Percentiles rank a stretch among this genome's conserved stretches.
These are phyloP conservation scores for Rhea pennata DNA, from an alignment of 2,113 vertebrate species.

Conservation along the genomic window DNA sequence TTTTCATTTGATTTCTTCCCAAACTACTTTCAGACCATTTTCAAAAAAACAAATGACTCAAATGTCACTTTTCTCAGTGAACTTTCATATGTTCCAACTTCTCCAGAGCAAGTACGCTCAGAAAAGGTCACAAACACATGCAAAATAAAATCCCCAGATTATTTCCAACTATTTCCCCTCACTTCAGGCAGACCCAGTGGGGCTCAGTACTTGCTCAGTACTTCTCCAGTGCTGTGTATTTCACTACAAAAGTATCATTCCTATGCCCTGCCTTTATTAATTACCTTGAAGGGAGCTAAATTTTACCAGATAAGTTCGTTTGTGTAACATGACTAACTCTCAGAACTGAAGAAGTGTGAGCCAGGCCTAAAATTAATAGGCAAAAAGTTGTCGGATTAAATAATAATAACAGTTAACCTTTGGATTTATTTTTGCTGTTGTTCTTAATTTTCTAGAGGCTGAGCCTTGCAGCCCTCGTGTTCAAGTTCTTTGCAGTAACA, in stretches of 20 bases:
- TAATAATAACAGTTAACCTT: not conserved
- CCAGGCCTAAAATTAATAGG: not conserved
- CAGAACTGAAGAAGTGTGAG: not conserved
- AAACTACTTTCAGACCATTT: slow-evolving; percentile 7
- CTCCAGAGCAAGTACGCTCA: not conserved
- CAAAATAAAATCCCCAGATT: not conserved
- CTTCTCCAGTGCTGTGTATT: not conserved
- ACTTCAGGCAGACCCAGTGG: not conserved
- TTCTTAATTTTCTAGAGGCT: not conserved
- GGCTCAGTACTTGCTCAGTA: not conserved
- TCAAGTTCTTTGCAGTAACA: not conserved
- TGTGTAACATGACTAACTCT: not conserved
- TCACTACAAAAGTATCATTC: not conserved
- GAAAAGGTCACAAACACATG: not conserved
- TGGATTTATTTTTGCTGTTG: not conserved
- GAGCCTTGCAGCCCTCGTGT: not conserved
- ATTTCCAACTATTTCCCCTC: not conserved
- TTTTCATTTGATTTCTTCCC: not conserved
- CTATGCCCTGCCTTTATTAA: not conserved
- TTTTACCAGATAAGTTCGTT: not conserved
- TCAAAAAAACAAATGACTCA: not conserved
- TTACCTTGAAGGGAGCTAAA: not conserved
- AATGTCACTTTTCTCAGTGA: slow-evolving; percentile 20
- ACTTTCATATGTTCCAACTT: not conserved
- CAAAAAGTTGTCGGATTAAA: not conserved